Evolutionary conservation across 2,888 invertebrate genomes (phyloP).

Genomic region (Meiosimyza decipiens): DNA sequence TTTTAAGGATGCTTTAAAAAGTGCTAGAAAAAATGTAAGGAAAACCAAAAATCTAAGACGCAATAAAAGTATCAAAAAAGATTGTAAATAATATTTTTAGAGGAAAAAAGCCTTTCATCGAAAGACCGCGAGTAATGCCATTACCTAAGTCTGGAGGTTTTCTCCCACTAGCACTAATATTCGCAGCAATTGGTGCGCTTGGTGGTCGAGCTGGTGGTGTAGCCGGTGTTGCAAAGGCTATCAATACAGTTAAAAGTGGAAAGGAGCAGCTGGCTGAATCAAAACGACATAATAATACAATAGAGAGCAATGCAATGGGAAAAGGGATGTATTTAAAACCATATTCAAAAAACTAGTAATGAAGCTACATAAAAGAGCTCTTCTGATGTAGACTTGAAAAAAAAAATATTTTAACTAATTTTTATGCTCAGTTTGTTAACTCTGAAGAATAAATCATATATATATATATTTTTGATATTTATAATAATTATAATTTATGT

Average conservation of each 20-base stretch:
- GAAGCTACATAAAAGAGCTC: constrained; percentile 47
- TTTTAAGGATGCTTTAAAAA: constrained; percentile 31
- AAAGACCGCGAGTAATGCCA: constrained; percentile 53
- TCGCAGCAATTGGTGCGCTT: constrained; percentile 56
- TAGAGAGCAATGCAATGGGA: constrained; percentile 28
- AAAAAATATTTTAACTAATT: too few relatives aligned
- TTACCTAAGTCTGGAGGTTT: constrained; percentile 57
- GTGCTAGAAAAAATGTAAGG: constrained; percentile 33
- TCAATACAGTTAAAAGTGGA: constrained; percentile 55
- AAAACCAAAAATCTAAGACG: constrained; percentile 31
- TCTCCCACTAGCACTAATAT: constrained; percentile 57
- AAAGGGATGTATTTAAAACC: constrained; percentile 50
- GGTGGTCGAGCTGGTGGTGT: constrained; percentile 55
- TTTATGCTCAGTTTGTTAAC: too few relatives aligned
- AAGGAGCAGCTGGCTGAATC: constrained; percentile 53
- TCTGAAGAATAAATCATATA: too few relatives aligned
- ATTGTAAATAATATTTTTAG: background rate
- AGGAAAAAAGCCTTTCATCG: too few relatives aligned
- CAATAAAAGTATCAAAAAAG: background rate
- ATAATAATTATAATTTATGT: too few relatives aligned
- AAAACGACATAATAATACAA: constrained; percentile 36
- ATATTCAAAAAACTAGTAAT: constrained; percentile 49
- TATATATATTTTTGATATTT: too few relatives aligned
- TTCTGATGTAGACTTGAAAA: constrained; percentile 53
- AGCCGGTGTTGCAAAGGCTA: constrained; percentile 52